Conservation (phyloP, 1,140 invertebrate genomes). For the Zaprionus taronus region DNA sequence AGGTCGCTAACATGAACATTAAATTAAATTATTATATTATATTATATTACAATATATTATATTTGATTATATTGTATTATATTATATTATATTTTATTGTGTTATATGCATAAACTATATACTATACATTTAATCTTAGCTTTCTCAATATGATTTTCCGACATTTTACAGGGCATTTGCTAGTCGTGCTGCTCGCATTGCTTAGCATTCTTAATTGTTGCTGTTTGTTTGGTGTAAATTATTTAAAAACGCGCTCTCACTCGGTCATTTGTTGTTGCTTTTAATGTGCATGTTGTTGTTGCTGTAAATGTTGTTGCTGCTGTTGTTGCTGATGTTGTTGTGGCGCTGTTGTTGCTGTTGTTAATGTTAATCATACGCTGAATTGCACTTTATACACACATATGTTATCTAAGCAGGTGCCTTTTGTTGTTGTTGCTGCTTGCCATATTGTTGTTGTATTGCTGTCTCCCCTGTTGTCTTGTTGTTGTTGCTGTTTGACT, state of each 20-base stretch:
- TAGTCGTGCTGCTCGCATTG: not conserved
- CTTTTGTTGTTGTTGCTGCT: constrained; percentile 15
- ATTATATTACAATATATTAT: no score
- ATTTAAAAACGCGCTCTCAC: constrained; percentile 66
- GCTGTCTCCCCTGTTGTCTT: constrained; percentile 17
- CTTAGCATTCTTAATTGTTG: constrained; percentile 38
- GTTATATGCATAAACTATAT: no score
- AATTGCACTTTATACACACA: constrained; percentile 71
- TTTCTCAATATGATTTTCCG: not conserved
- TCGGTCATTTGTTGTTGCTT: constrained; percentile 39
- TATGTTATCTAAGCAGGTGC: constrained; percentile 66
- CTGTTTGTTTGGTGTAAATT: constrained; percentile 65
- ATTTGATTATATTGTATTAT: no score
- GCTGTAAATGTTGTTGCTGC: constrained; percentile 6
- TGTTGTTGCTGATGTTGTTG: constrained; percentile 19
- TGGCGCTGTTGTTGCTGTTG: constrained; percentile 30
- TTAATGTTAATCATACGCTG: constrained; percentile 78
- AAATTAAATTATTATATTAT: no score
- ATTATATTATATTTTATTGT: no score
- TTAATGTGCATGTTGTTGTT: constrained; percentile 12
- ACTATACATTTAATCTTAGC: no score
- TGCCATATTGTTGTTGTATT: constrained; percentile 12
- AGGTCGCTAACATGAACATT: no score
- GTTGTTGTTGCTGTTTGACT: constrained; percentile 8
- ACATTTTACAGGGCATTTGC: constrained; percentile 7